Percentiles rank a stretch among this genome's conserved stretches.
Evolutionary conservation across 2,113 vertebrate genomes (phyloP).

Genomic region (Speoplatyrhinus poulsoni): DNA sequence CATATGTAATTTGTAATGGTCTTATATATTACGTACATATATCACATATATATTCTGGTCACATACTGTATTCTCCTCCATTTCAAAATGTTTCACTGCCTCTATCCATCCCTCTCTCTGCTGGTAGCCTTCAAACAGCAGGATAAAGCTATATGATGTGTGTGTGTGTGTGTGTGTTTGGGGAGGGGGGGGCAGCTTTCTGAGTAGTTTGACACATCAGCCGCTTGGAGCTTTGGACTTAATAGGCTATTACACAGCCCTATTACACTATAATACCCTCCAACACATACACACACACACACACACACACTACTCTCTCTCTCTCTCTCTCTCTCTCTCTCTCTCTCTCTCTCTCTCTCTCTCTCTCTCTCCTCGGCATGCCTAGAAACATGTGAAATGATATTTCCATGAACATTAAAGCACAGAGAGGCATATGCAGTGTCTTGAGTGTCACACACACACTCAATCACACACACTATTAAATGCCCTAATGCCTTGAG

Average conservation of each 20-base stretch:
- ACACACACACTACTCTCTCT: conserved; percentile 3
- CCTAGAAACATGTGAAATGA: too few relatives aligned
- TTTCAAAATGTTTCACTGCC: background rate
- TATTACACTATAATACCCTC: conserved; percentile 51
- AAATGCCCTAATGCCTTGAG: conserved; percentile 66
- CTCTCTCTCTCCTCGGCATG: conserved; percentile 16
- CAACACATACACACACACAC: conserved; percentile 22
- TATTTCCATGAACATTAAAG: background rate
- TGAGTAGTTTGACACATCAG: conserved; percentile 54
- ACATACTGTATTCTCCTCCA: background rate
- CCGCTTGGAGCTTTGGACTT: conserved; percentile 57
- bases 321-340: too few relatives aligned
- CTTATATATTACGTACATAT: too few relatives aligned
- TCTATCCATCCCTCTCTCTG: background rate
- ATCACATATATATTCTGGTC: background rate
- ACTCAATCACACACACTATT: conserved; percentile 64
- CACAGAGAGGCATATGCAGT: conserved; percentile 16
- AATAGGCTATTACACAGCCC: conserved; percentile 66
- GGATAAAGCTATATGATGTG: conserved; percentile 33
- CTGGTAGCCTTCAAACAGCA: conserved; percentile 52
- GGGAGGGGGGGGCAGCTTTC: conserved; percentile 26
- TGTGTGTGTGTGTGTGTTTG: background rate
- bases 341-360: background rate
- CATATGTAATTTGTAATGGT: too few relatives aligned
- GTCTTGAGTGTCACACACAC: conserved; percentile 20